Conservation (phyloP, 2,888 invertebrate species). For the Geotrupes spiniger region DNA sequence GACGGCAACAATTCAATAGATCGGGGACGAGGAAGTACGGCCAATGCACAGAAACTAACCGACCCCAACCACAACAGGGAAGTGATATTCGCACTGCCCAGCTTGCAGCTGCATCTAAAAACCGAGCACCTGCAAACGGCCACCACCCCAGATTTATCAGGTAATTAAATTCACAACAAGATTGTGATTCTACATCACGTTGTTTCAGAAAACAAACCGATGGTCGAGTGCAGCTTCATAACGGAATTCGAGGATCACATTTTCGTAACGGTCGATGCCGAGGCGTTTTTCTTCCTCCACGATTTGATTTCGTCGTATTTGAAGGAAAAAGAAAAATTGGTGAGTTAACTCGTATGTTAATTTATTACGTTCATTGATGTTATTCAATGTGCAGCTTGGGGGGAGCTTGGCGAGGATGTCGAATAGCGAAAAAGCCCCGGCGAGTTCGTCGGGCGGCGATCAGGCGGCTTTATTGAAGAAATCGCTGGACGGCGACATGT, state of each 20-base stretch:
- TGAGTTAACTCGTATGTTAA: slow-evolving; percentile 47
- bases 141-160: slow-evolving; percentile 65
- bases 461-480: too few relatives aligned
- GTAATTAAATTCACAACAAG: too few relatives aligned
- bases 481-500: slow-evolving; percentile 58
- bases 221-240: slow-evolving; percentile 94
- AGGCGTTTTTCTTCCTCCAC: slow-evolving; percentile 96
- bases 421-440: background rate
- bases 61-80: slow-evolving; percentile 84
- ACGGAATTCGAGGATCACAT: slow-evolving; percentile 99
- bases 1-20: slow-evolving; percentile 60
- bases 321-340: slow-evolving; percentile 86
- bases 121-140: slow-evolving; percentile 86
- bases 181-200: slow-evolving; percentile 11
- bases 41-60: slow-evolving; percentile 59
- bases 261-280: slow-evolving; percentile 96
- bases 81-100: slow-evolving; percentile 95
- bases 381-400: background rate
- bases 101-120: slow-evolving; percentile 87
- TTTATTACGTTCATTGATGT: too few relatives aligned
- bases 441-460: too few relatives aligned
- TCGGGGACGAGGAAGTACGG: slow-evolving; percentile 52
- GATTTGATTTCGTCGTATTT: slow-evolving; percentile 95
- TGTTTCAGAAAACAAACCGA: slow-evolving; percentile 70
- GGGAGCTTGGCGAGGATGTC: background rate